Percentiles rank a stretch among this genome's conserved stretches.
phyloP scores from a whole-genome alignment of 2,113 vertebrate genomes.

The Heterotilapia buettikoferi region DNA sequence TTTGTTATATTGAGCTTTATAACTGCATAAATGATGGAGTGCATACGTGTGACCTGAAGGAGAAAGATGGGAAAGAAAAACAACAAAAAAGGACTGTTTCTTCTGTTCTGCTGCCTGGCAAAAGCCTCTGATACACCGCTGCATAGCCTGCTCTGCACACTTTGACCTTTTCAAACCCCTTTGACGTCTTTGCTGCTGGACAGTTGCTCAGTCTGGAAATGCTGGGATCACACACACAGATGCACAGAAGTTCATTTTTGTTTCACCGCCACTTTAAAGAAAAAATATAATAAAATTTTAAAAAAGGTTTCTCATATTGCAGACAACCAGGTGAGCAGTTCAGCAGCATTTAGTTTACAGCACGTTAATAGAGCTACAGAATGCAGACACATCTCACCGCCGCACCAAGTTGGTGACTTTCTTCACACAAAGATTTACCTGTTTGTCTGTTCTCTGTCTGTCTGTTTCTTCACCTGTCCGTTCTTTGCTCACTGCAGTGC shows the following conservation, averaged over 20 bases:
- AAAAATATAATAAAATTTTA: rapidly evolving
- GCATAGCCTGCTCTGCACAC: conserved; percentile 8
- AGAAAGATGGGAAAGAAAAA: conserved; percentile 31
- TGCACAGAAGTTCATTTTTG: not conserved
- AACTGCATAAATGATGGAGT: not conserved
- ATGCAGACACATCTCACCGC: not conserved
- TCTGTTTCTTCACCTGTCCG: conserved; percentile 48
- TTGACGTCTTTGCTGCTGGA: not conserved
- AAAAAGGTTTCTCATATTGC: not conserved
- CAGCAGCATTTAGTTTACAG: not conserved
- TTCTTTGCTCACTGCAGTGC: conserved; percentile 54
- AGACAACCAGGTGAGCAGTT: not conserved
- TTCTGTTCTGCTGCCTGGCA: conserved; percentile 9
- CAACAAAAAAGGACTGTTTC: not conserved
- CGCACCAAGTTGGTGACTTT: not conserved
- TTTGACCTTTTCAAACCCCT: not conserved
- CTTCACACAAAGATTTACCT: conserved; percentile 18
- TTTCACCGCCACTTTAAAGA: not conserved
- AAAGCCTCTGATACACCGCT: not conserved
- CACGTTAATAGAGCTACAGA: not conserved
- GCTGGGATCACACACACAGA: not conserved
- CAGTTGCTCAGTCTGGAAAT: not conserved
- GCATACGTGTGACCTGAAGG: conserved; percentile 10
- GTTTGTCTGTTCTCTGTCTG: conserved; percentile 39
- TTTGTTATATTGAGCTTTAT: not conserved